phyloP scores from a whole-genome alignment of 2,113 vertebrate genomes.

The Corapipo altera region DNA sequence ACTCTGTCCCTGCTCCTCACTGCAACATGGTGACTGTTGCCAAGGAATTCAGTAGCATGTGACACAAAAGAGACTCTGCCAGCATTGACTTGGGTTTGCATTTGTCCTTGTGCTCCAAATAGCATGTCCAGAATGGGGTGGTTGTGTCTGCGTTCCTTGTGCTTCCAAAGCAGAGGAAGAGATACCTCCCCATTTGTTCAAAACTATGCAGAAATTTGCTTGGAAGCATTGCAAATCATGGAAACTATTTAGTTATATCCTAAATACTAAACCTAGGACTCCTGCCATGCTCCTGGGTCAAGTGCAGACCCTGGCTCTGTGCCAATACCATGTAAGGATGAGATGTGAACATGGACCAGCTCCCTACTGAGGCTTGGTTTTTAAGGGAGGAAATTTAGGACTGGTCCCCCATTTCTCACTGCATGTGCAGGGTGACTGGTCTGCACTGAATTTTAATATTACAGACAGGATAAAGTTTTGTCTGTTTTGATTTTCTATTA shows the following conservation, averaged over 20 bases:
- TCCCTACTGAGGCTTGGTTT: not conserved
- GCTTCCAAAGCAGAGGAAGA: conserved; percentile 18
- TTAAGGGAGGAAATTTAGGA: not conserved
- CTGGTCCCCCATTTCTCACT: not conserved
- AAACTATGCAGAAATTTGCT: conserved; percentile 12
- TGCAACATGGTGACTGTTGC: not conserved
- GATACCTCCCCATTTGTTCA: not conserved
- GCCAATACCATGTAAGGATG: conserved; percentile 41
- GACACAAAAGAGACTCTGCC: not conserved
- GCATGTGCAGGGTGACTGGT: not conserved
- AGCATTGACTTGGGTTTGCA: not conserved
- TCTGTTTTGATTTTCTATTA: not conserved
- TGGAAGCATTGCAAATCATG: conserved; percentile 40
- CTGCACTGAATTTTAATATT: not conserved
- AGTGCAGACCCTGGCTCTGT: not conserved
- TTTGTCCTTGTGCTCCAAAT: not conserved
- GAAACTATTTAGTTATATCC: conserved; percentile 41
- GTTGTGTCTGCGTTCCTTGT: not conserved
- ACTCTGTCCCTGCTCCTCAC: not conserved
- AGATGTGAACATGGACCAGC: not conserved
- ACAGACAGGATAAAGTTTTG: not conserved
- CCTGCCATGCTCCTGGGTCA: not conserved
- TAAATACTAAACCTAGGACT: conserved; percentile 26
- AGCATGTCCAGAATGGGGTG: not conserved
- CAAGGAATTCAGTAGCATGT: not conserved